These are phyloP conservation scores for Pomacea canaliculata DNA, from an alignment of 2,888 invertebrate genomes.

Conservation along the genomic window DNA sequence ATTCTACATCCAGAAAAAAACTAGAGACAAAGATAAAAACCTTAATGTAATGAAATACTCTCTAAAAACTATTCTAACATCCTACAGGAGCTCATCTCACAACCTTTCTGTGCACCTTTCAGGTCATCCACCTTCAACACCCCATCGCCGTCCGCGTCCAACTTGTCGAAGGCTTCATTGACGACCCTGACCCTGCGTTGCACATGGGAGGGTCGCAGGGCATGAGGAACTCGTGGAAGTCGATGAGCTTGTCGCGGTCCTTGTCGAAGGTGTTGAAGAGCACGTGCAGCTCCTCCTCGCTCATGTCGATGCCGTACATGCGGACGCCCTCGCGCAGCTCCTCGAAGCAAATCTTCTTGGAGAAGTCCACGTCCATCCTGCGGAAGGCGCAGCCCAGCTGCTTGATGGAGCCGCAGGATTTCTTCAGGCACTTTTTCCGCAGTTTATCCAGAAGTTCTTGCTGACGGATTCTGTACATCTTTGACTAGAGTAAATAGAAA, in stretches of 20 bases:
- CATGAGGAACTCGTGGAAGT: constrained; percentile 60
- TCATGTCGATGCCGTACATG: constrained; percentile 45
- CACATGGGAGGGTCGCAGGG: constrained; percentile 57
- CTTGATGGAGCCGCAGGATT: constrained; percentile 54
- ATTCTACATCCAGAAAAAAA: no score
- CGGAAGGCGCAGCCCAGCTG: constrained; percentile 56
- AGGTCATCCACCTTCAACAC: constrained; percentile 59
- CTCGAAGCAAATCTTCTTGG: constrained; percentile 52
- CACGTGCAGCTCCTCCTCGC: constrained; percentile 48
- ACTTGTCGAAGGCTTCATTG: constrained; percentile 59
- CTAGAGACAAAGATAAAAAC: no score
- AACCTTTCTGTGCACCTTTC: constrained; percentile 43
- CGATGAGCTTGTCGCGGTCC: constrained; percentile 55
- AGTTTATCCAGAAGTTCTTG: constrained; percentile 42
- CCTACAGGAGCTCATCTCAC: no score
- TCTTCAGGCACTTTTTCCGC: constrained; percentile 44
- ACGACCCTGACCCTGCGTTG: constrained; percentile 49
- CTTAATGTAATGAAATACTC: no score
- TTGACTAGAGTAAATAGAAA: no score
- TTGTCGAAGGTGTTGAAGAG: constrained; percentile 58
- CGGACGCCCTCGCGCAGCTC: constrained; percentile 57
- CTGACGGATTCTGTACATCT: constrained; percentile 1
- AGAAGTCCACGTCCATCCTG: constrained; percentile 60
- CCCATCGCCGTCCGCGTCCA: constrained; percentile 60
- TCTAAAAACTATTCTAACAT: no score